Percentiles rank a stretch among this genome's conserved stretches.
Evolutionary conservation across 1,140 invertebrate genomes (phyloP).

Genomic region (Pseudobourletiella spinata): DNA sequence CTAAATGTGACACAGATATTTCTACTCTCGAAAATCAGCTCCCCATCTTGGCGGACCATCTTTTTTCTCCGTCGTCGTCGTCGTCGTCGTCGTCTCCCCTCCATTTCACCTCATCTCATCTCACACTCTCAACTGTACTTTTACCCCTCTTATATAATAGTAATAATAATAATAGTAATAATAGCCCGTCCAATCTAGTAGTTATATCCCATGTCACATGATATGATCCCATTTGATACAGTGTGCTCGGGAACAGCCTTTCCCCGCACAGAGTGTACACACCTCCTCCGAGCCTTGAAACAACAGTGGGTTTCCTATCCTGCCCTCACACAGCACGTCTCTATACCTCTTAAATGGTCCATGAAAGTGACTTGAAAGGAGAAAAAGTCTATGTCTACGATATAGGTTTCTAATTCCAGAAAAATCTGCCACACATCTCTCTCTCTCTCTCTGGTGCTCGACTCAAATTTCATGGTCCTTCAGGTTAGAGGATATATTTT

Average conservation of each 20-base stretch:
- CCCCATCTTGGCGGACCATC: neutral
- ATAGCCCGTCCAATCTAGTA: too few relatives aligned
- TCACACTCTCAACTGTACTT: too few relatives aligned
- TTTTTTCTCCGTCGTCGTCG: neutral
- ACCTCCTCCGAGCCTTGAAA: too few relatives aligned
- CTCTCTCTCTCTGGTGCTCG: neutral
- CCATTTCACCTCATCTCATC: too few relatives aligned
- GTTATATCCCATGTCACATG: neutral
- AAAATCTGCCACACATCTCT: neutral
- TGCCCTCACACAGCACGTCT: neutral
- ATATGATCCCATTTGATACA: conserved; percentile 2
- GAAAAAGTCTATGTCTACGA: neutral
- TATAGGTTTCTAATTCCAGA: neutral
- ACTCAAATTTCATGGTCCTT: conserved; percentile 1
- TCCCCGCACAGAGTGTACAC: too few relatives aligned
- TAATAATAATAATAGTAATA: too few relatives aligned
- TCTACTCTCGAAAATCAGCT: conserved; percentile 19
- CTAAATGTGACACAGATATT: conserved; percentile 22
- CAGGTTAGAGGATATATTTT: neutral
- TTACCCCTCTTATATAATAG: too few relatives aligned
- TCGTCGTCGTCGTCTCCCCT: too few relatives aligned
- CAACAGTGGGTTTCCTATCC: too few relatives aligned
- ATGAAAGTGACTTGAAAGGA: conserved; percentile 18
- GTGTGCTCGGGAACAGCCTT: too few relatives aligned
- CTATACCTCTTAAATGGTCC: conserved; percentile 16